Evolutionary conservation across 2,888 invertebrate genomes (phyloP).

Genomic region (Philaethria dido): DNA sequence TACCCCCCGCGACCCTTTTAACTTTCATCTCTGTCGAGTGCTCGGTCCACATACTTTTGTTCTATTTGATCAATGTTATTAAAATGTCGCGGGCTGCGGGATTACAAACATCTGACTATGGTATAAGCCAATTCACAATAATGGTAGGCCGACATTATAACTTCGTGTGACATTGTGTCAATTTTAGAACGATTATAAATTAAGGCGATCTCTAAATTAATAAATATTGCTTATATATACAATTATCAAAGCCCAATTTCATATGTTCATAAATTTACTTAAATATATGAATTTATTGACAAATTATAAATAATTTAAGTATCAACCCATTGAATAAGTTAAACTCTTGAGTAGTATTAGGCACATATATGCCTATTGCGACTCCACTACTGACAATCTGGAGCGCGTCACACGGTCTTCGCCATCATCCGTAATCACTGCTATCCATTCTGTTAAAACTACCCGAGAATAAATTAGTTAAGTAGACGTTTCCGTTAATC

Average conservation of each 20-base stretch:
- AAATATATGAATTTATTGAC: no score
- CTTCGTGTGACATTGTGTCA: constrained; percentile 43
- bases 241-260: background rate
- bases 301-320: no score
- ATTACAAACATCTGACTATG: constrained; percentile 80
- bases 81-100: constrained; percentile 80
- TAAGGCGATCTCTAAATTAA: background rate
- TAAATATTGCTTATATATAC: background rate
- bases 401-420: constrained; percentile 45
- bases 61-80: constrained; percentile 85
- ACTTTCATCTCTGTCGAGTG: constrained; percentile 84
- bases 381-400: constrained; percentile 26
- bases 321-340: background rate
- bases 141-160: constrained; percentile 28
- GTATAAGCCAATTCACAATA: constrained; percentile 57
- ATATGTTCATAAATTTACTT: background rate
- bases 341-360: background rate
- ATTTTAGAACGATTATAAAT: constrained; percentile 2
- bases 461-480: constrained; percentile 84
- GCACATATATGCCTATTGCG: background rate
- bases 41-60: constrained; percentile 84
- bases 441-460: constrained; percentile 85
- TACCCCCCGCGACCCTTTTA: constrained; percentile 80
- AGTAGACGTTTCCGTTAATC: constrained; percentile 85
- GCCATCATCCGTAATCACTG: constrained; percentile 76